phyloP scores from a whole-genome alignment of 2,888 invertebrate genomes.

The Andrena fulva region DNA sequence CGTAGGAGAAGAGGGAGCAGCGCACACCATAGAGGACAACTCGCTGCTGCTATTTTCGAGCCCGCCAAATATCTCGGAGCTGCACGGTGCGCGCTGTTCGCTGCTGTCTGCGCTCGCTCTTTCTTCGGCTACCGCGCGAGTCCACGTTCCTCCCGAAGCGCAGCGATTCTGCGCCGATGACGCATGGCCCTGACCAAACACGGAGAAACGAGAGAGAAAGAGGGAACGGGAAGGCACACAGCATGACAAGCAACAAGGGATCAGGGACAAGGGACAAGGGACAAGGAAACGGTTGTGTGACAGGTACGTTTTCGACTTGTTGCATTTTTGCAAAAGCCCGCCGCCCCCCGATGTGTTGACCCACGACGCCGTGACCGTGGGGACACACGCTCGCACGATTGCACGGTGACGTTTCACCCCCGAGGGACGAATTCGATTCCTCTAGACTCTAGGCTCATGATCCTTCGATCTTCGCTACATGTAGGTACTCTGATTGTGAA shows the following conservation, averaged over 20 bases:
- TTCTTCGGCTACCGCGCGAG: conserved; percentile 44
- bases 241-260: conserved; percentile 17
- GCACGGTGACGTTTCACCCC: conserved; percentile 7
- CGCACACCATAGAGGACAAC: conserved; percentile 59
- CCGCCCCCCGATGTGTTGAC: conserved; percentile 41
- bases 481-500: too few species aligned
- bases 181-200: conserved; percentile 63
- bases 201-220: conserved; percentile 43
- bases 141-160: conserved; percentile 56
- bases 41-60: conserved; percentile 72
- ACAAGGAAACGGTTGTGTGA: conserved; percentile 53
- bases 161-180: conserved; percentile 69
- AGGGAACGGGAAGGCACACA: conserved; percentile 23
- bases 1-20: conserved; percentile 8
- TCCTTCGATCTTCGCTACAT: too few species aligned
- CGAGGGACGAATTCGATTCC: conserved; percentile 2
- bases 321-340: conserved; percentile 33
- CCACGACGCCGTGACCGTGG: conserved; percentile 54
- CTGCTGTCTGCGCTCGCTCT: conserved; percentile 42
- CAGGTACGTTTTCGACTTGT: conserved; percentile 64
- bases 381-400: conserved; percentile 4
- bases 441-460: neutral
- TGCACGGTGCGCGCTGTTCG: conserved; percentile 30
- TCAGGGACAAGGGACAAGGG: neutral
- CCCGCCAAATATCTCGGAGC: conserved; percentile 67